These are phyloP conservation scores for Sialis lutaria DNA, from an alignment of 2,888 invertebrate genomes.

Conservation along the genomic window DNA sequence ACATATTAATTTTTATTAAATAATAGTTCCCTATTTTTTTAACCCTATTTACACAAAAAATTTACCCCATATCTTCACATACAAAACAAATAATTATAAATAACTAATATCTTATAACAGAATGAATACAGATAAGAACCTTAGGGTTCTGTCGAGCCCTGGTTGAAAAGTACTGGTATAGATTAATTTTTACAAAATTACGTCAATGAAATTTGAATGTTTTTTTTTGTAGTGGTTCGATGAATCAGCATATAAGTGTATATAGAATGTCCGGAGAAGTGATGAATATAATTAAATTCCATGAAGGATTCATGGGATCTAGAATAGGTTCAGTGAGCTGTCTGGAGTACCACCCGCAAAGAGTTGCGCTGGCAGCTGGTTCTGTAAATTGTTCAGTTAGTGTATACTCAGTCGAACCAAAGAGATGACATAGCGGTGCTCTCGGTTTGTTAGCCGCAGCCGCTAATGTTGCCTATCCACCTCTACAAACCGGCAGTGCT, in stretches of 20 bases:
- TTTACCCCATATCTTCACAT: not conserved
- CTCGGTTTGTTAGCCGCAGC: constrained; percentile 25
- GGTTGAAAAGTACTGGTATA: too few species aligned
- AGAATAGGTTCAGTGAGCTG: constrained; percentile 77
- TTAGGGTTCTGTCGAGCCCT: too few species aligned
- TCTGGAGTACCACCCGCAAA: constrained; percentile 78
- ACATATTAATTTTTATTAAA: not conserved
- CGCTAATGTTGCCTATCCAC: constrained; percentile 9
- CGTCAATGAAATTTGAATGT: too few species aligned
- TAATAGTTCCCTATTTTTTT: too few species aligned
- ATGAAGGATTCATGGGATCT: constrained; percentile 83
- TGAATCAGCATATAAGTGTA: constrained; percentile 61
- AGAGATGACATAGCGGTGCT: constrained; percentile 45
- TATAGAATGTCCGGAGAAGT: constrained; percentile 54
- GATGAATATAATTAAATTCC: constrained; percentile 67
- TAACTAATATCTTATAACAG: not conserved
- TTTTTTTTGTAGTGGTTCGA: constrained; percentile 42
- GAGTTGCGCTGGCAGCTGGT: constrained; percentile 70
- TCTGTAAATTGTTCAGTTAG: constrained; percentile 71
- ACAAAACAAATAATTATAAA: not conserved
- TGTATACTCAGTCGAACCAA: constrained; percentile 55
- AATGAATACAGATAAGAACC: too few species aligned
- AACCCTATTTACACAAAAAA: too few species aligned
- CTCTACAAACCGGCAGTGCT: too few species aligned
- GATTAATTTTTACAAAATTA: too few species aligned